Evolutionary conservation across 2,113 vertebrate genomes (phyloP).

Genomic region (Puffinus mauretanicus): DNA sequence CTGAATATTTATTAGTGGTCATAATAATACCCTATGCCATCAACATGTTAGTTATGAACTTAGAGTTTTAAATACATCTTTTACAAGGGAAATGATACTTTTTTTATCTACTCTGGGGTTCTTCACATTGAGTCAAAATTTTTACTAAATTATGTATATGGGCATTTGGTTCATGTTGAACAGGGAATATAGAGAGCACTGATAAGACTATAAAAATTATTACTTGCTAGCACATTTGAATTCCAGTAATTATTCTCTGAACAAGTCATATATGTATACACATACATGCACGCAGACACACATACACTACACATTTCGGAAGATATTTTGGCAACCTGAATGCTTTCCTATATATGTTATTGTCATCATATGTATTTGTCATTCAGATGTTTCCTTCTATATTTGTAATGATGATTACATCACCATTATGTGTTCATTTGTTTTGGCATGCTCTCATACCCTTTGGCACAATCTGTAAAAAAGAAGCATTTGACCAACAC

Average conservation of each 20-base stretch:
- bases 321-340: constrained; percentile 61
- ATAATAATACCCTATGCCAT: background rate
- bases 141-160: background rate
- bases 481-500: background rate
- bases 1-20: background rate
- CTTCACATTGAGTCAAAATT: background rate
- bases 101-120: background rate
- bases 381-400: background rate
- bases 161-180: background rate
- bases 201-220: background rate
- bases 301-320: background rate
- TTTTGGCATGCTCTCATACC: background rate
- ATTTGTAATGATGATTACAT: background rate
- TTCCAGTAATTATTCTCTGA: background rate
- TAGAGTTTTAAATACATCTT: background rate
- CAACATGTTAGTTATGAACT: background rate
- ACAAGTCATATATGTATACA: background rate
- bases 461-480: background rate
- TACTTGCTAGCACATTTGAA: background rate
- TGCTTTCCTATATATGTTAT: background rate
- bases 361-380: background rate
- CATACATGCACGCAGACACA: background rate
- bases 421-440: background rate
- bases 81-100: background rate
- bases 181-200: background rate